A percentile compares a stretch with the other conserved stretches of the same genome.
Evolutionary conservation across 2,797 vertebrate species (phyloP).

Genomic region (Oophaga sylvatica): DNA sequence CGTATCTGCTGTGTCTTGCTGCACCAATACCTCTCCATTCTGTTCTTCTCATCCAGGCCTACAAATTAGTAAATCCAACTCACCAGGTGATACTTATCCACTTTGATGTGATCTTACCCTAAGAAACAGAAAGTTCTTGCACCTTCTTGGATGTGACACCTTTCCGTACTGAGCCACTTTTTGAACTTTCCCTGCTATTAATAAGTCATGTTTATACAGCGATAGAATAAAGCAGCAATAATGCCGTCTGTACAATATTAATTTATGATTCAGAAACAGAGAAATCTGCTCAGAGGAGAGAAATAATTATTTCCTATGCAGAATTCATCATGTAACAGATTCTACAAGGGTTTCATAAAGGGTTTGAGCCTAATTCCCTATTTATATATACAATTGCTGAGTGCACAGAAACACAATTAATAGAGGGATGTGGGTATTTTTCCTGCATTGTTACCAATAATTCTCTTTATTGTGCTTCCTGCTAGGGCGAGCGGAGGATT

Average conservation of each 20-base stretch:
- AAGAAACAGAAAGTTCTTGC: background rate
- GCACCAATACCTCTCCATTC: too few relatives aligned
- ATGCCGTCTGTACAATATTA: slow-evolving; percentile 23
- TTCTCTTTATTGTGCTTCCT: slow-evolving; percentile 16
- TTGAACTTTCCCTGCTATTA: slow-evolving; percentile 16
- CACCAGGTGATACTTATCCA: too few relatives aligned
- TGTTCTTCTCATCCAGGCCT: too few relatives aligned
- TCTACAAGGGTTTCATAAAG: background rate
- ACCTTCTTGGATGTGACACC: too few relatives aligned
- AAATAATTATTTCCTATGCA: slow-evolving; percentile 37
- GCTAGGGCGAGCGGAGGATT: background rate
- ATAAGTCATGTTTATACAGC: slow-evolving; percentile 22
- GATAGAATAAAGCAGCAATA: slow-evolving; percentile 14
- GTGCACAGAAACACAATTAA: slow-evolving; percentile 22
- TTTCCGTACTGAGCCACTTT: background rate
- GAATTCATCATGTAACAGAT: slow-evolving; percentile 10
- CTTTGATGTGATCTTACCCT: background rate
- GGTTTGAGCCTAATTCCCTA: slow-evolving; percentile 17
- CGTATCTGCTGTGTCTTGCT: too few relatives aligned
- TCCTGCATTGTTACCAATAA: slow-evolving; percentile 11
- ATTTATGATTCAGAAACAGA: slow-evolving; percentile 15
- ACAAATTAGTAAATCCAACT: too few relatives aligned
- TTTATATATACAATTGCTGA: slow-evolving; percentile 33
- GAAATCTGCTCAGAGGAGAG: slow-evolving; percentile 21
- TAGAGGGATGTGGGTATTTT: background rate